These are phyloP conservation scores for Ennomos quercinarius DNA, from an alignment of 2,888 invertebrate genomes.

Conservation along the genomic window DNA sequence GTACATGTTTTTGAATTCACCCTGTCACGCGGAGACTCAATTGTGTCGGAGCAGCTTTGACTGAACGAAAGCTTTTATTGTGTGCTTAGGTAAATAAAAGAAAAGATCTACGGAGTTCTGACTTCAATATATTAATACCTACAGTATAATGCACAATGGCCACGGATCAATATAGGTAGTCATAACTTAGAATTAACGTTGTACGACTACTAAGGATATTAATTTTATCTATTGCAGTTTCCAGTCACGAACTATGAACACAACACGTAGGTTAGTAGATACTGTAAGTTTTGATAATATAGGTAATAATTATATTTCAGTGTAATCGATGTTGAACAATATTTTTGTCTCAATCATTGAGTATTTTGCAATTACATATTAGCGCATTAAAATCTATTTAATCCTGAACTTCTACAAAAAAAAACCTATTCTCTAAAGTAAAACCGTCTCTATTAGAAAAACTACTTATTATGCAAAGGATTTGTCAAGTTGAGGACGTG, in stretches of 20 bases:
- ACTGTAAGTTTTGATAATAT: too few species aligned
- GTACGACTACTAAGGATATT: slow-evolving; percentile 56
- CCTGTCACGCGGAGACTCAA: slow-evolving; percentile 52
- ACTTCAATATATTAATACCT: slow-evolving; percentile 14
- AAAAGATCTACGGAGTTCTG: background rate
- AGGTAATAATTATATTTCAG: too few species aligned
- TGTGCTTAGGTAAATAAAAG: slow-evolving; percentile 11
- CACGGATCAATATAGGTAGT: slow-evolving; percentile 3
- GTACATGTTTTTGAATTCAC: slow-evolving; percentile 56
- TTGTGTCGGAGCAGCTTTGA: slow-evolving; percentile 37
- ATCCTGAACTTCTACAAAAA: background rate
- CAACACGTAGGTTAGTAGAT: slow-evolving; percentile 49
- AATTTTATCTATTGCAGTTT: slow-evolving; percentile 50
- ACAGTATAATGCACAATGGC: too few species aligned
- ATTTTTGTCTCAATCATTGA: background rate
- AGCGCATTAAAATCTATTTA: background rate
- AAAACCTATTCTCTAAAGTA: background rate
- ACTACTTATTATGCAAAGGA: slow-evolving; percentile 28
- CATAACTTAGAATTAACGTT: slow-evolving; percentile 63
- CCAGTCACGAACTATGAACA: slow-evolving; percentile 70
- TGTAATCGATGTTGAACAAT: slow-evolving; percentile 16
- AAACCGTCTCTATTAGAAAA: slow-evolving; percentile 7
- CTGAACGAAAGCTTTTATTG: slow-evolving; percentile 30
- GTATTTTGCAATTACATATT: background rate
- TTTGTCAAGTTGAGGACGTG: slow-evolving; percentile 32